Conservation (phyloP, 1,140 invertebrate genomes). For the Drosophila erecta region DNA sequence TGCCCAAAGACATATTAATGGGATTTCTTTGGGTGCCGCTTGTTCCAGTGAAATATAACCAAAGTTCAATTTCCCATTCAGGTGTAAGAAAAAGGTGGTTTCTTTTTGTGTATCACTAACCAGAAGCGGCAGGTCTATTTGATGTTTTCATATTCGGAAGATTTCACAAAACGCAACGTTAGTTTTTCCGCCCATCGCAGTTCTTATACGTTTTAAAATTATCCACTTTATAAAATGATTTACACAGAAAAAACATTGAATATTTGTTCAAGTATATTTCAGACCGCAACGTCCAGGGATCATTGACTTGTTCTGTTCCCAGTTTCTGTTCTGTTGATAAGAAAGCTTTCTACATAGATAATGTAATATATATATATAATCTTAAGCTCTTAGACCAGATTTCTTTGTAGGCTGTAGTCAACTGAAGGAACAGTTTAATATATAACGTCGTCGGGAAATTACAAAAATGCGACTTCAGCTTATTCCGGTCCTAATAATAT, state of each 20-base stretch:
- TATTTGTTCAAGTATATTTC: background rate
- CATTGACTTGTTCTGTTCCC: background rate
- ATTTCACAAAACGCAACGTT: background rate
- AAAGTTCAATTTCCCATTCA: constrained; percentile 45
- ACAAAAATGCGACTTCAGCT: background rate
- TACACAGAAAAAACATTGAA: too few relatives aligned
- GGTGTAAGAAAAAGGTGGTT: constrained; percentile 37
- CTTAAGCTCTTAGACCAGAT: too few relatives aligned
- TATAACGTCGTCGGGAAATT: background rate
- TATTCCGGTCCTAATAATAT: background rate
- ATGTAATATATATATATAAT: background rate
- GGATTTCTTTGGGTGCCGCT: constrained; percentile 35
- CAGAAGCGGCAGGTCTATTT: constrained; percentile 29
- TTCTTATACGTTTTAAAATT: background rate
- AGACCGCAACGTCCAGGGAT: too few relatives aligned
- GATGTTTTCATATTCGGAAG: constrained; percentile 15
- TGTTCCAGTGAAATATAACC: constrained; percentile 55
- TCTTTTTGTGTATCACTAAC: constrained; percentile 17
- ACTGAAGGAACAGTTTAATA: background rate
- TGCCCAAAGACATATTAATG: constrained; percentile 52
- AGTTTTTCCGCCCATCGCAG: too few relatives aligned
- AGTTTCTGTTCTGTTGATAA: background rate
- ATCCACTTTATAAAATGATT: too few relatives aligned
- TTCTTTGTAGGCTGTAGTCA: background rate
- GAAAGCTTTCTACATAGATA: background rate